Evolutionary conservation across 2,113 vertebrate genomes (phyloP).

Genomic region (Actenoides hombroni): DNA sequence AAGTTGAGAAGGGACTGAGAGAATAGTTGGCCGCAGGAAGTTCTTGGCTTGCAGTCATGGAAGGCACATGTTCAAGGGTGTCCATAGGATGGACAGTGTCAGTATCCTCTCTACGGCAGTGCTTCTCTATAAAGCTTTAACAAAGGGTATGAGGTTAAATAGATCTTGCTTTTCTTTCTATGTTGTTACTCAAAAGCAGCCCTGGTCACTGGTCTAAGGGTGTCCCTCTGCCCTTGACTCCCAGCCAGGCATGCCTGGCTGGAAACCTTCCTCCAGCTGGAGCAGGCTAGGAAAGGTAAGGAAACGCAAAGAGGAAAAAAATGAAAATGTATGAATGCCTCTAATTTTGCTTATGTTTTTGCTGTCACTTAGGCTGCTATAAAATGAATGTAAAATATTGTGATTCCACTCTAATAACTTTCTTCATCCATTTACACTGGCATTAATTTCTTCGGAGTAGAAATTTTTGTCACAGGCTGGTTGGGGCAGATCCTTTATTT

Average conservation of each 20-base stretch:
- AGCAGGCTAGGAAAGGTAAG: not conserved
- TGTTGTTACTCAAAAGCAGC: not conserved
- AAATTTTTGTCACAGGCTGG: not conserved
- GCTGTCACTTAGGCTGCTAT: not conserved
- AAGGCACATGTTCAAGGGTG: not conserved
- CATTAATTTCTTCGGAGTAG: not conserved
- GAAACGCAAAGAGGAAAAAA: not conserved
- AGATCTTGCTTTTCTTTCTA: not conserved
- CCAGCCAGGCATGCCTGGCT: not conserved
- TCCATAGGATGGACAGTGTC: not conserved
- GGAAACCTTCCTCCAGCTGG: slow-evolving; percentile 31
- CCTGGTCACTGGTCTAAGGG: not conserved
- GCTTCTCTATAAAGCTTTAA: not conserved
- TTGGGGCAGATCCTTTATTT: not conserved
- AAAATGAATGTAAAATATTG: not conserved
- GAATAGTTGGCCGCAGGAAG: not conserved
- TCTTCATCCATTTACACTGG: not conserved
- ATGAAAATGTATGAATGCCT: not conserved
- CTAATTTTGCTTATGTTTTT: not conserved
- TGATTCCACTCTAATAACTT: not conserved
- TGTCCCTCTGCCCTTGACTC: not conserved
- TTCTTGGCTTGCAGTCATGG: not conserved
- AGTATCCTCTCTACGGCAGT: not conserved
- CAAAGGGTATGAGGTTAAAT: not conserved
- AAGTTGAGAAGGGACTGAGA: not conserved